These are phyloP conservation scores for Salvelinus alpinus DNA, from an alignment of 2,113 vertebrate genomes.

Conservation along the genomic window DNA sequence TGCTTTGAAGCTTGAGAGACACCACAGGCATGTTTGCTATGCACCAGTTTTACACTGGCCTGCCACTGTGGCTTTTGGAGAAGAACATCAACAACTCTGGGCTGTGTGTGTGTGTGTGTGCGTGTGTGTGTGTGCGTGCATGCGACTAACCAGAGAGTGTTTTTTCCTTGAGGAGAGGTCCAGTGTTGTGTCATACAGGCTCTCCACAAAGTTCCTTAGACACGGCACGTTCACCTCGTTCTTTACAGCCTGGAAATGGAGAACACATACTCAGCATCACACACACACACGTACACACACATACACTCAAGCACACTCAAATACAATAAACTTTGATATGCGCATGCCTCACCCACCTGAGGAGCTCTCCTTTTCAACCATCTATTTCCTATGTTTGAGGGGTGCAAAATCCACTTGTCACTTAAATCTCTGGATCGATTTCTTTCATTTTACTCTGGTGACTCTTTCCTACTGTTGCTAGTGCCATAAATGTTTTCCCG, in stretches of 20 bases:
- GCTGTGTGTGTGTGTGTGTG: neutral
- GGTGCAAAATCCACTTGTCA: too few species aligned
- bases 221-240: constrained; percentile 99
- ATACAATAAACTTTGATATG: too few species aligned
- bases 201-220: constrained; percentile 98
- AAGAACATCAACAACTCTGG: constrained; percentile 23
- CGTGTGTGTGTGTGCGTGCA: too few species aligned
- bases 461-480: too few species aligned
- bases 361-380: too few species aligned
- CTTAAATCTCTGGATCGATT: too few species aligned
- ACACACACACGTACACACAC: neutral
- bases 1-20: too few species aligned
- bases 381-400: too few species aligned
- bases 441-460: too few species aligned
- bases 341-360: too few species aligned
- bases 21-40: constrained; percentile 1
- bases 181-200: constrained; percentile 94
- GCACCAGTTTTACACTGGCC: constrained; percentile 16
- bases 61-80: constrained; percentile 8
- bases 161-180: constrained; percentile 97
- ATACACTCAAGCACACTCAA: too few species aligned
- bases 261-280: neutral
- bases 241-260: constrained; percentile 85
- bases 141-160: constrained; percentile 90
- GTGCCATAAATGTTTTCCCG: too few species aligned